Conservation (phyloP, 2,888 invertebrate genomes). For the Eucera pruinosa region DNA sequence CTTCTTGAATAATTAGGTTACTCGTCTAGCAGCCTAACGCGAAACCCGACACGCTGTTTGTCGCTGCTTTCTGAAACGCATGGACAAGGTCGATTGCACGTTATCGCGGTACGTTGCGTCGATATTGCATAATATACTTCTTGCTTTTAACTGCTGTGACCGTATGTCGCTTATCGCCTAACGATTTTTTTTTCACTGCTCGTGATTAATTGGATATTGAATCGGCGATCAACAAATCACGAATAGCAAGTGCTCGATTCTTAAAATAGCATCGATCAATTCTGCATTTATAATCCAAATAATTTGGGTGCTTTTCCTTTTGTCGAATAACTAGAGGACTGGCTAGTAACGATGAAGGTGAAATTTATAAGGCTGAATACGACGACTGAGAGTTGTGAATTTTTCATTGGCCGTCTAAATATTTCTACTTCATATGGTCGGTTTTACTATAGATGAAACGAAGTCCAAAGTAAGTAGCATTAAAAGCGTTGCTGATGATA, state of each 20-base stretch:
- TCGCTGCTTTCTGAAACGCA: conserved; percentile 38
- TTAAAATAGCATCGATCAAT: not conserved
- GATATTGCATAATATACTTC: conserved; percentile 44
- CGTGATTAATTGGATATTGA: conserved; percentile 2
- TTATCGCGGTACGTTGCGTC: conserved; percentile 35
- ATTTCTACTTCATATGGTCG: too few species aligned
- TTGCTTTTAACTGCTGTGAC: not conserved
- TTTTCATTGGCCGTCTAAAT: too few species aligned
- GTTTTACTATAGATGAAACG: too few species aligned
- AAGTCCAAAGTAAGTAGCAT: too few species aligned
- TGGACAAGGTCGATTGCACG: conserved; percentile 44
- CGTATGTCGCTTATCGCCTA: conserved; percentile 17
- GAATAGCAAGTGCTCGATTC: not conserved
- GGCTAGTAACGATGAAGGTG: too few species aligned
- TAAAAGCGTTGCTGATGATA: too few species aligned
- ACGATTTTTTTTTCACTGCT: not conserved
- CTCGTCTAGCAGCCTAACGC: conserved; percentile 34
- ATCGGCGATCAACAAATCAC: not conserved
- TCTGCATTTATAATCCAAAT: not conserved
- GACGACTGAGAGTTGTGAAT: too few species aligned
- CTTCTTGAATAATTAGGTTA: conserved; percentile 59
- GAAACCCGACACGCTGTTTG: conserved; percentile 52
- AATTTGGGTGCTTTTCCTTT: not conserved
- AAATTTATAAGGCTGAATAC: not conserved
- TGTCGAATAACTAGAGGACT: not conserved